Base-by-base conservation (phyloP, 2,888 invertebrate genomes). In the Agrotis segetum region DNA sequence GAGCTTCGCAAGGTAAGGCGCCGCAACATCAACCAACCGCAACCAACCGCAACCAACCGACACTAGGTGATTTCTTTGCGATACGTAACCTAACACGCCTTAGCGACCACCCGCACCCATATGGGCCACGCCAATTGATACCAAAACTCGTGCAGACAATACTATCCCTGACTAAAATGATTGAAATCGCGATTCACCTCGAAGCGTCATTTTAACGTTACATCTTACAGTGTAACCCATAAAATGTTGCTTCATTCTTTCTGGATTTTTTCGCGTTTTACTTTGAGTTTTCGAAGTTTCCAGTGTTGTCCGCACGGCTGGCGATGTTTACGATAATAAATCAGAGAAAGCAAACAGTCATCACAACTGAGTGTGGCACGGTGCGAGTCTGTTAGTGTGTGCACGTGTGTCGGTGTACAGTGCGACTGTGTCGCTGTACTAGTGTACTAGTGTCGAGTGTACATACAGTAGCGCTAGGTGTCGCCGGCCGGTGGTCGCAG, bases 1-100 rank as follows among this genome's bases (percentile, higher is more conserved):
- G 97, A 99, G 99, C 97, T 99, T 99, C 98, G 99, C 99, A 97
- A 99, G 99, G 99, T 99, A 98, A 98, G 98, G 96, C 91, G 94
- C 92, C 87, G 91, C 91, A 88, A 87, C 87, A 88, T 87, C 92
- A 89, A 90, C 90, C 91, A 88, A 91, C 89, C 88, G 91, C 90
- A 89, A 92, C 91, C 93, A 91, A 94, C 93, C 94, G 94, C 91
- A 91, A 93, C 92, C 95, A 92, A 94, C 92, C 95, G 94, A 94
- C 95, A 95, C 95, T 96, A 96, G 96, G 96, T 96, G 96, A 96
- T 95, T 95, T 94, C 93, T 95, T 95, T 96, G 95, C 95, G 95
- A 95, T 96, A 96, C 94, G 90, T 95, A 89, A 92, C 92, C 90
- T 92, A 88, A 88, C 89, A 78, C 77, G 76, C 80, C 79, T 84